Evolutionary conservation across 53 echinoderm and acorn worm genomes (phyloP).

Genomic region (Echinarachnius parma): DNA sequence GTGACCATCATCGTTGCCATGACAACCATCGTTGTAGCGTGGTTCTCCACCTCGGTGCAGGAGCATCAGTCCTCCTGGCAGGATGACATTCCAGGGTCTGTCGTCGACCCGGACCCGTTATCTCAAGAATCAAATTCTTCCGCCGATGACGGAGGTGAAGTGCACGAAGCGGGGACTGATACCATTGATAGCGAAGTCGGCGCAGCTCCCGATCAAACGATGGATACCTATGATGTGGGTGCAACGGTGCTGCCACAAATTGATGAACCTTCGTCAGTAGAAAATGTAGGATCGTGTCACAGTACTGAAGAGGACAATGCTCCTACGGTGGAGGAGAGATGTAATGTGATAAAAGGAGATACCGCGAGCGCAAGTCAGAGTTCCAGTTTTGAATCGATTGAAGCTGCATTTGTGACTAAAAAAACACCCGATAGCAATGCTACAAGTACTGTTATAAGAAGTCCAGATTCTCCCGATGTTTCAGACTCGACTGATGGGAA

Average conservation of each 20-base stretch:
- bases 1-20: conserved; percentile 62
- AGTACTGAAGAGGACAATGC: conserved; percentile 2
- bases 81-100: conserved; percentile 14
- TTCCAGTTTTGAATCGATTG: conserved; percentile 33
- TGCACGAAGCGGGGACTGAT: background rate
- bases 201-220: too few relatives aligned
- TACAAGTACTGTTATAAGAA: conserved; percentile 12
- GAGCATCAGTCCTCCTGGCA: conserved; percentile 50
- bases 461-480: background rate
- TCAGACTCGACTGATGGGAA: conserved; percentile 14
- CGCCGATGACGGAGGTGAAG: conserved; percentile 18
- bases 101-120: conserved; percentile 22
- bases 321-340: background rate
- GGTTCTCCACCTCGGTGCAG: conserved; percentile 82
- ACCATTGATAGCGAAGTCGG: too few relatives aligned
- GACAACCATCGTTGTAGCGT: conserved; percentile 74
- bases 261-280: background rate
- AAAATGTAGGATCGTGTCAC: background rate
- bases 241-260: too few relatives aligned
- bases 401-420: background rate
- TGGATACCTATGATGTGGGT: too few relatives aligned
- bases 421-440: background rate
- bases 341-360: background rate
- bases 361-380: conserved; percentile 2
- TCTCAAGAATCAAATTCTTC: conserved; percentile 22